Percentiles rank a stretch among this genome's conserved stretches.
phyloP scores from a whole-genome alignment of 1,140 invertebrate species.

The Drosophila oshimai region DNA sequence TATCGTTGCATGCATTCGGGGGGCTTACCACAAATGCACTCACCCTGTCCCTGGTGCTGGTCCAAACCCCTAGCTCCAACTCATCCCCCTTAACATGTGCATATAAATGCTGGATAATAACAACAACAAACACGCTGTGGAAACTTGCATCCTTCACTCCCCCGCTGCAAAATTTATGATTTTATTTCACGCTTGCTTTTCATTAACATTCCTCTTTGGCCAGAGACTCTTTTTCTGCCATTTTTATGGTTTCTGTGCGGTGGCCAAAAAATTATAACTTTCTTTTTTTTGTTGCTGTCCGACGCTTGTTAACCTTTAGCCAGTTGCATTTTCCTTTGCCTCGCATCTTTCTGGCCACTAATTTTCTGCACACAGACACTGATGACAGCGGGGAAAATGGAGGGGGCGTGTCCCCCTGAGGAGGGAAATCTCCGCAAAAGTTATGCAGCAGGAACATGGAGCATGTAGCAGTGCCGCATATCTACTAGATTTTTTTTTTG shows the following conservation, averaged over 20 bases:
- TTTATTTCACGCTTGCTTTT: constrained; percentile 81
- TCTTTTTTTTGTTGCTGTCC: constrained; percentile 53
- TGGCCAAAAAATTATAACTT: constrained; percentile 74
- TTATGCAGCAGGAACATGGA: constrained; percentile 66
- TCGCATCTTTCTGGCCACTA: constrained; percentile 57
- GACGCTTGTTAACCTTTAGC: constrained; percentile 76
- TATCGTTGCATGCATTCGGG: constrained; percentile 66
- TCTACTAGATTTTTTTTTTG: constrained; percentile 38
- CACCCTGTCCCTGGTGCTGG: too few relatives aligned
- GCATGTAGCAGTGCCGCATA: constrained; percentile 56
- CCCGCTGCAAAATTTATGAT: constrained; percentile 74
- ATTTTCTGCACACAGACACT: constrained; percentile 52
- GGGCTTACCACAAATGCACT: constrained; percentile 72
- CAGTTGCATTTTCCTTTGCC: constrained; percentile 52
- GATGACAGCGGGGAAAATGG: constrained; percentile 3
- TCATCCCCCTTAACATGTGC: constrained; percentile 10
- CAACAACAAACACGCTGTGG: constrained; percentile 13
- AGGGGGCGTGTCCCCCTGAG: constrained; percentile 25
- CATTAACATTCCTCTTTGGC: constrained; percentile 65
- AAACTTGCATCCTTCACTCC: background rate
- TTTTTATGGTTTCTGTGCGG: constrained; percentile 30
- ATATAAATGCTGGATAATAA: constrained; percentile 65
- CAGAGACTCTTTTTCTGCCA: constrained; percentile 2
- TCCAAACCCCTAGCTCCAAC: constrained; percentile 13
- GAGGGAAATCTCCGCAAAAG: constrained; percentile 73